Percentiles rank a stretch among this genome's conserved stretches.
Evolutionary conservation across 2,797 vertebrate species (phyloP).

Genomic region (Tapirus indicus): DNA sequence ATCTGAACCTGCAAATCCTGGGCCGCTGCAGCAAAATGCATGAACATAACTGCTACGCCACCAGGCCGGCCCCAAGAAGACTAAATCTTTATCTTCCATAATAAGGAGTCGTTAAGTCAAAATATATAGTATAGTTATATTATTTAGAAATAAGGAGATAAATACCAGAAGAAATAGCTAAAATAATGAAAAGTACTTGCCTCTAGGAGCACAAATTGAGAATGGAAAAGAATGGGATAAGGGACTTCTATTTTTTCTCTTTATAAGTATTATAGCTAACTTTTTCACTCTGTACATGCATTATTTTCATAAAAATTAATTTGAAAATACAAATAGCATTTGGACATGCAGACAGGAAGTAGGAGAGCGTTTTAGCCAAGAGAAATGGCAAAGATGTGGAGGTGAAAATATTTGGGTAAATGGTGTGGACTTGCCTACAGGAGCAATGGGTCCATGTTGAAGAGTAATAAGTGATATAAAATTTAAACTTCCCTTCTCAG

Average conservation of each 20-base stretch:
- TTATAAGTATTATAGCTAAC: not conserved
- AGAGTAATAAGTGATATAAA: not conserved
- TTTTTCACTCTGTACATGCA: not conserved
- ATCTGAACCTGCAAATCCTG: too few relatives aligned
- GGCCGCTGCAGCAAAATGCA: too few relatives aligned
- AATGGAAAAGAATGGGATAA: slow-evolving; percentile 20
- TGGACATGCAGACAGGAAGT: not conserved
- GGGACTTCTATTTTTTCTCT: not conserved
- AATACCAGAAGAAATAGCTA: slow-evolving; percentile 42
- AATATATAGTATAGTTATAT: slow-evolving; percentile 4
- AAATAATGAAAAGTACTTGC: slow-evolving; percentile 18
- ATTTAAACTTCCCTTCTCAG: slow-evolving; percentile 4
- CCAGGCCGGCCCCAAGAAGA: not conserved
- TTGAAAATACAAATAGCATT: slow-evolving; percentile 22
- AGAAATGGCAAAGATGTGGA: not conserved
- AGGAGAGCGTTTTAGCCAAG: slow-evolving; percentile 12
- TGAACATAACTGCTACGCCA: too few relatives aligned
- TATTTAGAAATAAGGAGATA: slow-evolving; percentile 38
- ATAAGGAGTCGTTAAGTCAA: not conserved
- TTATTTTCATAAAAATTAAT: slow-evolving; percentile 60
- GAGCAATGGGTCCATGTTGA: not conserved
- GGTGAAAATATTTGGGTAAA: slow-evolving; percentile 27
- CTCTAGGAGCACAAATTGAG: not conserved
- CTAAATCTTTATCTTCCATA: not conserved
- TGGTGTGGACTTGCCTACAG: not conserved